Percentiles rank a stretch among this genome's conserved stretches.
phyloP scores from a whole-genome alignment of 30 jellyfish, hydroid and myxozoan species.

The Mastigias papua region DNA sequence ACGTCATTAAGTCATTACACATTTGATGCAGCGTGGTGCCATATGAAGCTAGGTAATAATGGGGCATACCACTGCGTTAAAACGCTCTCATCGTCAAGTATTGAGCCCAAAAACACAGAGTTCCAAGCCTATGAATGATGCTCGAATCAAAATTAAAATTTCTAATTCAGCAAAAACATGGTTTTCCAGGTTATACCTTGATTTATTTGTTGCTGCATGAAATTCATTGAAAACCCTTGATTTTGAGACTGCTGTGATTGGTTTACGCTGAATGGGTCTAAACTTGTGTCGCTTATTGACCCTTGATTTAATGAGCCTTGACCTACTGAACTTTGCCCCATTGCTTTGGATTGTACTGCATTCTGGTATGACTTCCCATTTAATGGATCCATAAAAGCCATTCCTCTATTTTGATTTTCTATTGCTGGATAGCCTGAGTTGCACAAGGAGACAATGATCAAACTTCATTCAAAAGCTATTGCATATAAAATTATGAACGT shows the following conservation, averaged over 20 bases:
- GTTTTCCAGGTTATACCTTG: not conserved
- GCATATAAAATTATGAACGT: no score
- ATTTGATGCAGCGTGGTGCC: not conserved
- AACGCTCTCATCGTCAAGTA: no score
- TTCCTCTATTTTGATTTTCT: not conserved
- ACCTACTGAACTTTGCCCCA: slow-evolving; percentile 3
- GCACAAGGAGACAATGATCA: not conserved
- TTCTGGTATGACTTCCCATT: not conserved
- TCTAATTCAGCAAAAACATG: not conserved
- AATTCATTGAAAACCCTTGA: not conserved
- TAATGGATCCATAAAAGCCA: not conserved
- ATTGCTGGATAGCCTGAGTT: not conserved
- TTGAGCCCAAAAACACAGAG: no score
- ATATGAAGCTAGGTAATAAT: no score
- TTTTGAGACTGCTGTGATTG: not conserved
- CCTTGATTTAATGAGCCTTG: not conserved
- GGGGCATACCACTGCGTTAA: no score
- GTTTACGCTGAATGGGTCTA: not conserved
- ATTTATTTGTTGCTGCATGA: not conserved
- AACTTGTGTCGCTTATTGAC: not conserved
- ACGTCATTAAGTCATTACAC: not conserved
- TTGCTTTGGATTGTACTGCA: not conserved
- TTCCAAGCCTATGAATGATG: no score
- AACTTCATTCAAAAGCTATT: no score
- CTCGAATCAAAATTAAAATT: not conserved